Conservation (phyloP, 2,888 invertebrate genomes). For the Mantis religiosa region DNA sequence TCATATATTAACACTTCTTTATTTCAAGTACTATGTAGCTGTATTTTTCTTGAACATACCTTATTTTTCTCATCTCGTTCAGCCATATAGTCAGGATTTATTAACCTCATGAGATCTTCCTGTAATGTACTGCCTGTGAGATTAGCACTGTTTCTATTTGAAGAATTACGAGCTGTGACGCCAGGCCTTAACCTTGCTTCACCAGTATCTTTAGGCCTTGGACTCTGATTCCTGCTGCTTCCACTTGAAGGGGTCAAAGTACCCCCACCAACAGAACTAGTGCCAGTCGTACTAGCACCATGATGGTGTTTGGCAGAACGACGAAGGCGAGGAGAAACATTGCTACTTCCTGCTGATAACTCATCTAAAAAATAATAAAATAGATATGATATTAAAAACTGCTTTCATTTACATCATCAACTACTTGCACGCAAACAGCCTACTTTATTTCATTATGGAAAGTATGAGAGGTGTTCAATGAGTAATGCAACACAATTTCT, state of each 20-base stretch:
- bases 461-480: too few relatives aligned
- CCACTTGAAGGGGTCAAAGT: slow-evolving; percentile 47
- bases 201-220: slow-evolving; percentile 50
- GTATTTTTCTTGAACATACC: background rate
- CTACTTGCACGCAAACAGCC: too few relatives aligned
- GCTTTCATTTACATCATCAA: too few relatives aligned
- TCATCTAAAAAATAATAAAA: slow-evolving; percentile 46
- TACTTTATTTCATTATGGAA: too few relatives aligned
- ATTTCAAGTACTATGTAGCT: too few relatives aligned
- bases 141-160: slow-evolving; percentile 59
- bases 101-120: slow-evolving; percentile 82
- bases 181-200: slow-evolving; percentile 55
- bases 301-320: slow-evolving; percentile 45
- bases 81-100: slow-evolving; percentile 69
- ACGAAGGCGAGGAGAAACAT: slow-evolving; percentile 51
- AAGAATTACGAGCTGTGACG: slow-evolving; percentile 38
- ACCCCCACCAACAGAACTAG: slow-evolving; percentile 34
- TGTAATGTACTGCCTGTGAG: slow-evolving; percentile 60
- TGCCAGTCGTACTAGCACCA: slow-evolving; percentile 32
- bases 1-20: too few relatives aligned
- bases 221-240: slow-evolving; percentile 58
- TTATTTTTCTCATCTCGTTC: slow-evolving; percentile 25
- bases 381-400: too few relatives aligned
- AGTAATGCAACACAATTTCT: too few relatives aligned
- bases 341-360: slow-evolving; percentile 54